These are phyloP conservation scores for Hetaerina titia DNA, from an alignment of 2,888 invertebrate species.

Conservation along the genomic window DNA sequence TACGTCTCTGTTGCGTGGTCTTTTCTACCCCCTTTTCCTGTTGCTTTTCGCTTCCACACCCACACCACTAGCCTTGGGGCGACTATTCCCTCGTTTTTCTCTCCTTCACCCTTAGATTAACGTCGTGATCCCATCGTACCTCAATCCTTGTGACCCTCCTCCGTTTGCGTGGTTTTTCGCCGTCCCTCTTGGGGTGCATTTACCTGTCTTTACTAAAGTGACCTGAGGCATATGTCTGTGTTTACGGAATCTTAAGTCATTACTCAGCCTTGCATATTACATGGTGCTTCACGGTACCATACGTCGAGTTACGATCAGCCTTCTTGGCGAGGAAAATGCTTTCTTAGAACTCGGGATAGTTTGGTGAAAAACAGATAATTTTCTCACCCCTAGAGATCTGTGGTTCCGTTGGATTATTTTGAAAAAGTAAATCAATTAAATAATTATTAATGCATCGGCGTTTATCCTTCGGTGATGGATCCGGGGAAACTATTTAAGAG, in stretches of 20 bases:
- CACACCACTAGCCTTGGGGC: neutral
- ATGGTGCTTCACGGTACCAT: neutral
- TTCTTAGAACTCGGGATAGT: neutral
- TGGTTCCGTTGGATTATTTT: neutral
- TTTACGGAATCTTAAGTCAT: constrained; percentile 15
- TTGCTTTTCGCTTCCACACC: neutral
- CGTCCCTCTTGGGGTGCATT: constrained; percentile 2
- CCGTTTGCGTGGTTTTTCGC: neutral
- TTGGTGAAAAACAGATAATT: neutral
- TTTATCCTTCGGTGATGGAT: neutral
- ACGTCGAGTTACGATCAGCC: neutral
- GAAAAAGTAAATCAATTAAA: neutral
- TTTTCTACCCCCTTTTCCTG: neutral
- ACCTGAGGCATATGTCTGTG: neutral
- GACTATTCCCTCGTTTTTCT: neutral
- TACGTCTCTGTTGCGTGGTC: constrained; percentile 30
- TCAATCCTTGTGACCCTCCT: neutral
- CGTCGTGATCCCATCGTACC: constrained; percentile 3
- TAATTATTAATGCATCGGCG: neutral
- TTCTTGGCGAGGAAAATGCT: neutral
- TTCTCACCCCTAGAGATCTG: neutral
- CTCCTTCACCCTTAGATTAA: neutral
- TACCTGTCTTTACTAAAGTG: neutral
- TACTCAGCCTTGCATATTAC: neutral
- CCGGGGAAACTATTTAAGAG: neutral